These are phyloP conservation scores for Drosophila sulfurigaster DNA, from an alignment of 1,140 invertebrate species.

Conservation along the genomic window DNA sequence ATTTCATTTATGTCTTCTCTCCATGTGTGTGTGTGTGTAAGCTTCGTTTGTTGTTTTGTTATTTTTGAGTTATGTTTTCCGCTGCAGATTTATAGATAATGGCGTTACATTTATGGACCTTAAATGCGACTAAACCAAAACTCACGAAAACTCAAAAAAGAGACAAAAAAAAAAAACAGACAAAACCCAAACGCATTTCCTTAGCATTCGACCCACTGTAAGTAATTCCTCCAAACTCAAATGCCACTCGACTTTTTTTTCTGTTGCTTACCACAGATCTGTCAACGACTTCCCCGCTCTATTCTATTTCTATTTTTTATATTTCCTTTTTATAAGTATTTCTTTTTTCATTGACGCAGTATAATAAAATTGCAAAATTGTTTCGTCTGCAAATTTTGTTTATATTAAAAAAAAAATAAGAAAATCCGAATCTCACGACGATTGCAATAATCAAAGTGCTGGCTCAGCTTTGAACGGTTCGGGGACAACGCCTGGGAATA, in stretches of 20 bases:
- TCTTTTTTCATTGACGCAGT: background rate
- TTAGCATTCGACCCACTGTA: no score
- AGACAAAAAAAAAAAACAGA: background rate
- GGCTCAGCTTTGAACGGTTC: conserved; percentile 50
- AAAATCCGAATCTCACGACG: conserved; percentile 52
- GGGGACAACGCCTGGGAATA: conserved; percentile 39
- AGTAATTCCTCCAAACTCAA: no score
- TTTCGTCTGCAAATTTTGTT: conserved; percentile 39
- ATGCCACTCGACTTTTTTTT: no score
- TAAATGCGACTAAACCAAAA: conserved; percentile 54
- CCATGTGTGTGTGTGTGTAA: conserved; percentile 16
- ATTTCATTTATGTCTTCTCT: conserved; percentile 69
- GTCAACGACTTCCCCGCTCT: no score
- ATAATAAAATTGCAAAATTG: conserved; percentile 54
- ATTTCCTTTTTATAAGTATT: background rate
- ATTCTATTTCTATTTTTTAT: background rate
- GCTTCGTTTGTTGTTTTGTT: conserved; percentile 57
- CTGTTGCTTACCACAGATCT: no score
- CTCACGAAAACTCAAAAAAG: conserved; percentile 23
- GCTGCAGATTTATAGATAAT: conserved; percentile 79
- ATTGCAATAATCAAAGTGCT: conserved; percentile 36
- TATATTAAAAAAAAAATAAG: conserved; percentile 11
- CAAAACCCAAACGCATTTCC: conserved; percentile 1
- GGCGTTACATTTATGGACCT: conserved; percentile 76
- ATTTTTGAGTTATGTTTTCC: conserved; percentile 83